Evolutionary conservation across 2,113 vertebrate species (phyloP), one percentile per base, ranked within the genome.

Genomic region (Calyptomena viridis): DNA sequence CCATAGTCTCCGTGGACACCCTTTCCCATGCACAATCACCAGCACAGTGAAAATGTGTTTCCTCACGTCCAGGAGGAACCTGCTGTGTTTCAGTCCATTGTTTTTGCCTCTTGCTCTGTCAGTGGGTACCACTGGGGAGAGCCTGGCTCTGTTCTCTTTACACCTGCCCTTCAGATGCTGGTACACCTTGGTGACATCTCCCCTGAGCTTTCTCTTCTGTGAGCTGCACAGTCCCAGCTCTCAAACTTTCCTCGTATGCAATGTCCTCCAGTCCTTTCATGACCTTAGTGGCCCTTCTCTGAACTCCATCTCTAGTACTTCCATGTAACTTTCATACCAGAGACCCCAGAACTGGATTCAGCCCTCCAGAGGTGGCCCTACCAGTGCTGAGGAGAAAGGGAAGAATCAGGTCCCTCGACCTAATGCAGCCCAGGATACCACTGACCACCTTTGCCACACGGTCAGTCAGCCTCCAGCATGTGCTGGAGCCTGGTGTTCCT

Each of bases 21-120:
- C 46, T 12, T 49, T 67, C 6, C 24, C 5, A 7, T 2, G 4
- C 0, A 0, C 20, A 14, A 24, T 73, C 24, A 0, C 17, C 9
- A 33, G 67, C 24, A 56, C 25, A 28, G 24, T 46, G 33, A 39
- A 78, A 67, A 46, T 2, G 0, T 13, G 33, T 44, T 83, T 46
- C 20, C 24, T 56, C 30, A 11, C 0, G 0, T 30, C 33, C 10
- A 39, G 63, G 33, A 62, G 28, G 55, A 68, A 28, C 22, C 31
- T 56, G 14, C 24, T 39, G 22, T 63, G 31, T 68, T 58, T 73
- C 31, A 49, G 5, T 55, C 28, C 52, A 12, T 66, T 21, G 46
- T 24, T 1, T 1, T 16, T 81, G 25, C 19, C 18, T 63, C 63
- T 77, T 72, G 23, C 33, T n/a, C 8, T 71, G 30, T 40, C 12